These are phyloP conservation scores for Eriocheir sinensis DNA, from an alignment of 1,140 invertebrate genomes.

Conservation along the genomic window DNA sequence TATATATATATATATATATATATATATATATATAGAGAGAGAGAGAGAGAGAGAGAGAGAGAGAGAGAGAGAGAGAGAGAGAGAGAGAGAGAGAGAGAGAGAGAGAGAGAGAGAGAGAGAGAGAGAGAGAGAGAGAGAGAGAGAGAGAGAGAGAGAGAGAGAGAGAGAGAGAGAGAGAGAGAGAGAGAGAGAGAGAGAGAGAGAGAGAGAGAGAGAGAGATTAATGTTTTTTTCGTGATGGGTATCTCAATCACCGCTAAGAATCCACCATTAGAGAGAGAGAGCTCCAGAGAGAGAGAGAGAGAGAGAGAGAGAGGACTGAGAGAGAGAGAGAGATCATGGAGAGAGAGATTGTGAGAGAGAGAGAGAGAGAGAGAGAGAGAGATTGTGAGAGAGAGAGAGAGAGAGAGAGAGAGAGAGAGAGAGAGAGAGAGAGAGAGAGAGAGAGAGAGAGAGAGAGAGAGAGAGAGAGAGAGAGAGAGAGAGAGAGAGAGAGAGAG, in stretches of 20 bases:
- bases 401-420: not conserved
- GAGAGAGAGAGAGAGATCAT: too few relatives aligned
- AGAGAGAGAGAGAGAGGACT: not conserved
- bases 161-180: not conserved
- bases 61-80: not conserved
- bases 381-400: not conserved
- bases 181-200: not conserved
- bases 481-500: not conserved
- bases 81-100: not conserved
- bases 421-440: not conserved
- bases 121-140: not conserved
- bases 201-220: too few relatives aligned
- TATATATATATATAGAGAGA: too few relatives aligned
- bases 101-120: not conserved
- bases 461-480: not conserved
- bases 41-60: not conserved
- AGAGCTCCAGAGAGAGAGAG: slow-evolving; percentile 31
- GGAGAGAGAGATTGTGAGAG: not conserved
- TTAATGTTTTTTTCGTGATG: too few relatives aligned
- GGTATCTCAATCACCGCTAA: too few relatives aligned
- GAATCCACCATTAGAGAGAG: too few relatives aligned
- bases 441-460: not conserved
- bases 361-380: not conserved
- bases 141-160: not conserved
- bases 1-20: not conserved